Percentiles rank a stretch among this genome's conserved stretches.
These are phyloP conservation scores for Diadumene lineata DNA, from an alignment of 92 coral and sea anemone genomes.

Conservation along the genomic window DNA sequence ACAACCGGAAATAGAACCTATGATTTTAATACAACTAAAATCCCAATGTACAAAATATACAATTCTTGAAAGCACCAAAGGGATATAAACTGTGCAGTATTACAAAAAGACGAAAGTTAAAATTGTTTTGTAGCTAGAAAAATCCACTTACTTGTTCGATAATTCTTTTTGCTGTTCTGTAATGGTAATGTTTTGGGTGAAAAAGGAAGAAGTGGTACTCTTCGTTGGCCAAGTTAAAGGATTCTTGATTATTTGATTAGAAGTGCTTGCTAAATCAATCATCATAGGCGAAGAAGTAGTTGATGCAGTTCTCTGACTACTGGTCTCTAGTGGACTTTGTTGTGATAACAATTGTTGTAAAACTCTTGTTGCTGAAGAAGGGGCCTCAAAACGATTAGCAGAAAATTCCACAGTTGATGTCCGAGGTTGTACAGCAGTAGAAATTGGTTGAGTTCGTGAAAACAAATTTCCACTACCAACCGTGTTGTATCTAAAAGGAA, in stretches of 20 bases:
- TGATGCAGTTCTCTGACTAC: conserved; percentile 16
- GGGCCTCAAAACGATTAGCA: conserved; percentile 7
- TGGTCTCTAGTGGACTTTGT: conserved; percentile 12
- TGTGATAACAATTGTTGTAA: conserved; percentile 27
- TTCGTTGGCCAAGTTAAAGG: conserved; percentile 16
- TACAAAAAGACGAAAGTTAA: background rate
- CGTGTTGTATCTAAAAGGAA: conserved; percentile 3
- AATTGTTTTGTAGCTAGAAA: background rate
- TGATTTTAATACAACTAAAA: too few species aligned
- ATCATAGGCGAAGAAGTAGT: conserved; percentile 18
- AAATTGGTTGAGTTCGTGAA: conserved; percentile 18
- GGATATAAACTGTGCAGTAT: background rate
- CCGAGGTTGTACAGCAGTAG: background rate
- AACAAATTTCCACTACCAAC: conserved; percentile 4
- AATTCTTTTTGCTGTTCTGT: conserved; percentile 21
- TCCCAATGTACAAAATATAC: too few species aligned
- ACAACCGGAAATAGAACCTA: conserved; percentile 49
- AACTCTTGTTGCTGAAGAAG: conserved; percentile 23
- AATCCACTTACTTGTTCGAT: conserved; percentile 21
- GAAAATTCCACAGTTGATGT: background rate
- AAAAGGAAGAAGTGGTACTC: background rate
- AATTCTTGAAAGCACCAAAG: too few species aligned
- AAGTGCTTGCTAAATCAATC: conserved; percentile 30
- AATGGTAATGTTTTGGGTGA: background rate
- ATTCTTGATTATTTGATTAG: conserved; percentile 6